A percentile compares a stretch with the other conserved stretches of the same genome.
Conservation (phyloP, 2,797 vertebrate species). For the Lepus oiostolus region DNA sequence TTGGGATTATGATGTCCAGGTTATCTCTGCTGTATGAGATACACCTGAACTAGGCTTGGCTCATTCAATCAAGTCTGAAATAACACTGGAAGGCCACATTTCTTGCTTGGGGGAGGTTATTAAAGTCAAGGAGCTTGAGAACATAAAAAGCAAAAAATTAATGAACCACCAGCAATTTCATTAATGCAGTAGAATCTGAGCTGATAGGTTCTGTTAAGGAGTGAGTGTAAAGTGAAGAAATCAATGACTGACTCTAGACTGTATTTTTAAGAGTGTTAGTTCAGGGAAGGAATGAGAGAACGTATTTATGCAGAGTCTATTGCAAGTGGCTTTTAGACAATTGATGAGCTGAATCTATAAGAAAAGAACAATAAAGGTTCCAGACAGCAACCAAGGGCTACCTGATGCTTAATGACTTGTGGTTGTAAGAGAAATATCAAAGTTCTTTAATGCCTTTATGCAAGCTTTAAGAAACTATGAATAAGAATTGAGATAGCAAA, state of each 20-base stretch:
- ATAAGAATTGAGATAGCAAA: conserved; percentile 15
- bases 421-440: neutral
- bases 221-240: neutral
- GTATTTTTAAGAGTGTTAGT: neutral
- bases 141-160: neutral
- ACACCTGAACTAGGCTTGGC: neutral
- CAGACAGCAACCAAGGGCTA: neutral
- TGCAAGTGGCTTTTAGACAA: neutral
- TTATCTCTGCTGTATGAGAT: neutral
- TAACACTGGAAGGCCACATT: neutral
- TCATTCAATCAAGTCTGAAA: neutral
- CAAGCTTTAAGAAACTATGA: conserved; percentile 2
- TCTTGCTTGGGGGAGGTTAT: neutral
- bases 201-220: neutral
- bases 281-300: conserved; percentile 11
- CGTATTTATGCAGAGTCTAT: neutral
- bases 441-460: neutral
- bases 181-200: neutral
- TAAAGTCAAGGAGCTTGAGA: conserved; percentile 26
- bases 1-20: neutral
- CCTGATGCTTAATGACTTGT: neutral
- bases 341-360: neutral
- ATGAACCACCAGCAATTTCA: conserved; percentile 43
- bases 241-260: neutral
- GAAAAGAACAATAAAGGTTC: neutral